phyloP scores from a whole-genome alignment of 2,797 vertebrate species.

The Hydrolagus colliei region DNA sequence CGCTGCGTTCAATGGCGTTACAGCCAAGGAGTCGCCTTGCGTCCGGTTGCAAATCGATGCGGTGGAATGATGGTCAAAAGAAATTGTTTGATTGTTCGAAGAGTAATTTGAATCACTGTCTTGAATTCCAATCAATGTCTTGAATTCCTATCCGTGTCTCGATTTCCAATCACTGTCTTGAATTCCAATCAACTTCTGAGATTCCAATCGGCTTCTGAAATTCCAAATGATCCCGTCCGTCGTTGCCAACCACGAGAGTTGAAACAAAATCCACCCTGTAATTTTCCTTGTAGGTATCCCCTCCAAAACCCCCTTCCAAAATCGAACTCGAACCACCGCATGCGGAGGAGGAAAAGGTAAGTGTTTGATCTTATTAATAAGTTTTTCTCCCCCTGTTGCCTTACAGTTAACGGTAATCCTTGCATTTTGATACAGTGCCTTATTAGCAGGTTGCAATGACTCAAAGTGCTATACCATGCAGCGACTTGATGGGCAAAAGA shows the following conservation, averaged over 20 bases:
- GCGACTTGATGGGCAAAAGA: no score
- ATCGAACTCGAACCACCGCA: neutral
- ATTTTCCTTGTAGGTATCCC: slow-evolving; percentile 13
- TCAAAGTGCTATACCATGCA: no score
- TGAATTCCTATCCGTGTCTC: neutral
- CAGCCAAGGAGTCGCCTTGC: no score
- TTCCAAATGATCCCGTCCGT: neutral
- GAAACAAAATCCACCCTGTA: neutral
- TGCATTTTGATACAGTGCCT: no score
- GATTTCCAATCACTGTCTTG: neutral
- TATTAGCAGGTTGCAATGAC: no score
- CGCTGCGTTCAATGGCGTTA: no score
- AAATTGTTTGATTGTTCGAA: no score
- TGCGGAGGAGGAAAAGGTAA: slow-evolving; percentile 8
- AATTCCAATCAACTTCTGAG: neutral
- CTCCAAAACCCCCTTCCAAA: slow-evolving; percentile 20
- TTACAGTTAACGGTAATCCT: no score
- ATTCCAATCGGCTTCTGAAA: neutral
- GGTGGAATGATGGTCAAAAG: no score
- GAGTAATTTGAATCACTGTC: neutral
- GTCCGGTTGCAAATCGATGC: no score
- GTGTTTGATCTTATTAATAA: neutral
- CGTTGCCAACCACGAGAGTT: neutral
- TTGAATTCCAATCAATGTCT: neutral
- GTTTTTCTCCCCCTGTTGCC: no score